Conservation (phyloP, 2,888 invertebrate genomes). For the Brenthis daphne region DNA sequence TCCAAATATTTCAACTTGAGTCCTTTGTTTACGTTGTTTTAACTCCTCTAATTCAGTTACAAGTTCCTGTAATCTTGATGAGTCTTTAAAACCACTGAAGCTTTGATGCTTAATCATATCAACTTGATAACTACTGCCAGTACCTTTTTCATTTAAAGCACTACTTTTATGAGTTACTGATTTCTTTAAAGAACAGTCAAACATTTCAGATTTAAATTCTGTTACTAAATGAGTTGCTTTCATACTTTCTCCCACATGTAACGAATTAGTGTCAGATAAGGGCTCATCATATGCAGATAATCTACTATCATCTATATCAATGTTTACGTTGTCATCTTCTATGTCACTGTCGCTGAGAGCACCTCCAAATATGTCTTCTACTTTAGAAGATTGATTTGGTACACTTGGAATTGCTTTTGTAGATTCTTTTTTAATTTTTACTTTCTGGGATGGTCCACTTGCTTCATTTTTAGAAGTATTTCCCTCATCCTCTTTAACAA, state of each 20-base stretch:
- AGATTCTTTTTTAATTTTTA: constrained; percentile 52
- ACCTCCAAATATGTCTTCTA: constrained; percentile 93
- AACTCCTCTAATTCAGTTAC: constrained; percentile 89
- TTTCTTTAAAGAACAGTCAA: constrained; percentile 37
- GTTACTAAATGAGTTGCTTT: constrained; percentile 47
- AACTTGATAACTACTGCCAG: constrained; percentile 14
- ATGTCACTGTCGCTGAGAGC: constrained; percentile 93
- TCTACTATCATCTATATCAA: constrained; percentile 91
- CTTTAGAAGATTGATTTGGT: constrained; percentile 56
- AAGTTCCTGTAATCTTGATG: constrained; percentile 83
- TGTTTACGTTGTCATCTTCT: constrained; percentile 90
- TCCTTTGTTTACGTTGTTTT: constrained; percentile 87
- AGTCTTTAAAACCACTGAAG: constrained; percentile 75
- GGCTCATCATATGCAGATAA: constrained; percentile 86
- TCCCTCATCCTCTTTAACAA: constrained; percentile 91
- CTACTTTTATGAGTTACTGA: constrained; percentile 10
- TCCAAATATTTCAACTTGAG: constrained; percentile 91
- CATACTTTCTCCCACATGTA: constrained; percentile 53
- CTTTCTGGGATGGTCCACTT: constrained; percentile 56
- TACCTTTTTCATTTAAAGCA: constrained; percentile 19
- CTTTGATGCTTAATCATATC: constrained; percentile 10
- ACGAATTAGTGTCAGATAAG: constrained; percentile 83
- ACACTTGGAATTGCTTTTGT: constrained; percentile 40
- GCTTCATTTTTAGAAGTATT: constrained; percentile 54
- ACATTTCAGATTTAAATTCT: constrained; percentile 70